These are phyloP conservation scores for Ictidomys tridecemlineatus DNA, from an alignment of 2,113 vertebrate species.

Conservation along the genomic window DNA sequence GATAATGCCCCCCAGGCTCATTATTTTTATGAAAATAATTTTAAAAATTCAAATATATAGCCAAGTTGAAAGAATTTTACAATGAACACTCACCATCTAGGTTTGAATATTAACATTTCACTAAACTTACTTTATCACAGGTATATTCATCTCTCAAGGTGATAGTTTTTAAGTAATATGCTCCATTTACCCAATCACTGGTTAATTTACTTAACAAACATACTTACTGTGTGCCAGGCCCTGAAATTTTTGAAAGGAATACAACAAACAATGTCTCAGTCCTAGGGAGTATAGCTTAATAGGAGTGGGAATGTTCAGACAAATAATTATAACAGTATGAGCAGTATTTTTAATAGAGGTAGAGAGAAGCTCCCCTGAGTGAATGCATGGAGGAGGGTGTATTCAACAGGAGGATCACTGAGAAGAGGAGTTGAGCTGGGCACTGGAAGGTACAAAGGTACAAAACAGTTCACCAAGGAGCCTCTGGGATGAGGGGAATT, in stretches of 20 bases:
- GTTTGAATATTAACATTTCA: conserved; percentile 1
- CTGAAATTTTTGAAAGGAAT: not conserved
- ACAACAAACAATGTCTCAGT: not conserved
- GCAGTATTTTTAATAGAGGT: not conserved
- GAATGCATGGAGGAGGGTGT: not conserved
- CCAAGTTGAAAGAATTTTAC: conserved; percentile 27
- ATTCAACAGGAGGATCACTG: not conserved
- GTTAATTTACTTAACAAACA: conserved; percentile 44
- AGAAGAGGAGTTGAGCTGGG: not conserved
- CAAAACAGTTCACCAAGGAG: not conserved
- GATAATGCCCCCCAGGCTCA: not conserved
- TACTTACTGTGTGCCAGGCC: not conserved
- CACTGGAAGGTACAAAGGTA: not conserved
- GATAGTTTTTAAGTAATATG: conserved; percentile 1
- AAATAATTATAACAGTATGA: not conserved
- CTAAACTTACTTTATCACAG: conserved; percentile 13
- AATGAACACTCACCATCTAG: not conserved
- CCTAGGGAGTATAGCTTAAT: not conserved
- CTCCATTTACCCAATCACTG: not conserved
- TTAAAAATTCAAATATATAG: conserved; percentile 51
- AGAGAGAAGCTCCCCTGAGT: not conserved
- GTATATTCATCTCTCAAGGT: not conserved
- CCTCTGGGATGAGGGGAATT: not conserved
- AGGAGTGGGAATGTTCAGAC: not conserved
- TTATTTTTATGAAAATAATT: conserved; percentile 52